Conservation (phyloP, 1,140 invertebrate species). For the Eubasilissa regina region DNA sequence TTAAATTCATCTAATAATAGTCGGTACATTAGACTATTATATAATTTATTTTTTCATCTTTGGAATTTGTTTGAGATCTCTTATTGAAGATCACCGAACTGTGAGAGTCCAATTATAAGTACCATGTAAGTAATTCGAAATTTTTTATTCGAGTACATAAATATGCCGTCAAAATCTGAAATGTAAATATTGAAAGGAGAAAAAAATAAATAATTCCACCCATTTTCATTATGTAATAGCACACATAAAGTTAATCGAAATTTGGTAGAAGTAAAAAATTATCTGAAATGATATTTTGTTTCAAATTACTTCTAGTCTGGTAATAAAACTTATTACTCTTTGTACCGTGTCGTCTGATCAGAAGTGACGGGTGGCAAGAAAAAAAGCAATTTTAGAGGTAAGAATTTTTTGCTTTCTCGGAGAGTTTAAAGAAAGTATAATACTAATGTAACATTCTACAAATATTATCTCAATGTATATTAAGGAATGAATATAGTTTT, state of each 20-base stretch:
- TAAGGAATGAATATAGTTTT: too few relatives aligned
- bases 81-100: too few relatives aligned
- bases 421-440: not conserved
- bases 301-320: constrained; percentile 25
- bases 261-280: not conserved
- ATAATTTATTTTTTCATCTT: too few relatives aligned
- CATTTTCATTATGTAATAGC: not conserved
- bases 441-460: too few relatives aligned
- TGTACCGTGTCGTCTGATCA: constrained; percentile 15
- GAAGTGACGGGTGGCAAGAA: constrained; percentile 27
- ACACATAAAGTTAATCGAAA: constrained; percentile 9
- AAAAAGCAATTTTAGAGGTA: constrained; percentile 37
- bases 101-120: too few relatives aligned
- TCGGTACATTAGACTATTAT: too few relatives aligned
- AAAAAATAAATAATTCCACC: not conserved
- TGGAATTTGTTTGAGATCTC: too few relatives aligned
- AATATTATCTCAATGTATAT: too few relatives aligned
- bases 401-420: constrained; percentile 10
- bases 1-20: too few relatives aligned
- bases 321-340: constrained; percentile 13
- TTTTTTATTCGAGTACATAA: too few relatives aligned
- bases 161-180: not conserved
- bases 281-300: constrained; percentile 24
- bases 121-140: too few relatives aligned
- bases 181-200: not conserved